Evolutionary conservation across 2,113 vertebrate genomes (phyloP), one percentile per base, ranked within the genome.

Genomic region (Oncorhynchus clarkii): DNA sequence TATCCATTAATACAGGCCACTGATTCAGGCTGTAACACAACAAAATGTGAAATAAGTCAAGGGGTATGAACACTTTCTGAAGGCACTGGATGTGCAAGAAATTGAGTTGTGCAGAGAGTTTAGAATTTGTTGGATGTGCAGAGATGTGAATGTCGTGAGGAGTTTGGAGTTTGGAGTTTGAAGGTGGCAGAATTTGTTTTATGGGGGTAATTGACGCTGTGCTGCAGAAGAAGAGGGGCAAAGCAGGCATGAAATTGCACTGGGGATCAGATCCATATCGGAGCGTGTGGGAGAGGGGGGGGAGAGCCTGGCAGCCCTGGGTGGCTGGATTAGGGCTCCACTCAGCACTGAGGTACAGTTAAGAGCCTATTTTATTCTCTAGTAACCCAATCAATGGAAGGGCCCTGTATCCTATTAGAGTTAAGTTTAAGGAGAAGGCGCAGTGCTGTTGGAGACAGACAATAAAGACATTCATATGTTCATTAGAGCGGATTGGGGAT

Each of bases 311-410:
- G 86, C 85, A 83, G 85, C 79, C 84, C 66, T 62, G 76, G 76
- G 83, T 73, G 81, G 84, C 82, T 82, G 88, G 89, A 92, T 93
- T 91, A 93, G 91, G 92, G 86, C 79, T 86, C 82, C 85, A 89
- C 90, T 89, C 85, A 84, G 86, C 89, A 83, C 89, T 71, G 88
- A 93, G 92, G 93, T 91, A 92, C 87, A 92, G 91, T 92, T 90
- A 92, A 73, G 81, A 94, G 91, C 88, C 91, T 94, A 94, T 95
- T 95, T 94, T 93, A 94, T 94, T 94, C 93, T 93, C 91, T 93
- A 90, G 93, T 94, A 94, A 96, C 92, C 92, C 91, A 93, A 94
- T 95, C 94, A 95, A 93, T 93, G 88, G 90, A 91, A 93, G 91
- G 92, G 85, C 91, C 90, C 90, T 87, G 88, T 89, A 92, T 92